These are phyloP conservation scores for Enteromius anoplus DNA, from an alignment of 2,797 vertebrate species.

Conservation along the genomic window DNA sequence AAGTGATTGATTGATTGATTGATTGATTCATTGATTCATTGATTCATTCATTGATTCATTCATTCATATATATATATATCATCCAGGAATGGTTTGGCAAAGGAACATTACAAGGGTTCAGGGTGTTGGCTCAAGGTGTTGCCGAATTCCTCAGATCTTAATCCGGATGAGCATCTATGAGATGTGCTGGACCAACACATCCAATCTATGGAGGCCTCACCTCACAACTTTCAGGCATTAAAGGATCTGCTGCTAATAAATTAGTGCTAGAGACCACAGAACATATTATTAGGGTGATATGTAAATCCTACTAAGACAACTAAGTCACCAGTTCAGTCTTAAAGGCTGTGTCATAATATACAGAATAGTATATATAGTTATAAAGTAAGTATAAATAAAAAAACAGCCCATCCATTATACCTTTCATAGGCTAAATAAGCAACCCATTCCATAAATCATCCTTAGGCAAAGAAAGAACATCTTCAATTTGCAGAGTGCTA, in stretches of 20 bases:
- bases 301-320: neutral
- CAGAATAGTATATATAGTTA: neutral
- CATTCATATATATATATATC: too few relatives aligned
- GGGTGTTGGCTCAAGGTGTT: neutral
- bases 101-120: neutral
- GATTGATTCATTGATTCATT: too few relatives aligned
- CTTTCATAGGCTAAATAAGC: conserved; percentile 10
- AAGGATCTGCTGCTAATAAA: neutral
- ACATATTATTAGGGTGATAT: neutral
- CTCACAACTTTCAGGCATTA: neutral
- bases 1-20: too few relatives aligned
- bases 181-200: neutral
- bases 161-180: neutral
- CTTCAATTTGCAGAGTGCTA: conserved; percentile 22
- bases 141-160: neutral
- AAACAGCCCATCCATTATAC: neutral
- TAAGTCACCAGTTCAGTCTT: neutral
- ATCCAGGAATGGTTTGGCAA: neutral
- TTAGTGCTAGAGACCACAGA: neutral
- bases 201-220: neutral
- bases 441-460: conserved; percentile 22
- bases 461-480: conserved; percentile 11
- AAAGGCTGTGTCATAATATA: neutral
- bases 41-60: too few relatives aligned
- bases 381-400: neutral